Percentiles rank a stretch among this genome's conserved stretches.
Conservation (phyloP, 2,113 vertebrate genomes). For the Myotis yumanensis region DNA sequence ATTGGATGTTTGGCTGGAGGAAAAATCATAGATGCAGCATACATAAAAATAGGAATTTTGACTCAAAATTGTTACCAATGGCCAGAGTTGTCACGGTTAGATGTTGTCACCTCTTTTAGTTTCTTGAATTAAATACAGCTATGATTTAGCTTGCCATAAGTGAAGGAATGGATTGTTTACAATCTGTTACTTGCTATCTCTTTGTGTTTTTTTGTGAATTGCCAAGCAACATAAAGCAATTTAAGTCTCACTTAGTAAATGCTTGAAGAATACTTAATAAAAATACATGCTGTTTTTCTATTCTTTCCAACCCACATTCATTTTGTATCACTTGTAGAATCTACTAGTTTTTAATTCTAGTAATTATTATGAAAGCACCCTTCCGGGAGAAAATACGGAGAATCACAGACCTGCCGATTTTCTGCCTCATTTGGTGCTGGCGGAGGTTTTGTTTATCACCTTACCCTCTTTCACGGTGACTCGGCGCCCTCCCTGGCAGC, state of each 20-base stretch:
- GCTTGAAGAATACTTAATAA: slow-evolving; percentile 31
- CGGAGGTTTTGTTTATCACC: slow-evolving; percentile 56
- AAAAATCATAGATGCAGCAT: not conserved
- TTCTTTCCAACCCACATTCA: not conserved
- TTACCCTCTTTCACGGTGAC: slow-evolving; percentile 79
- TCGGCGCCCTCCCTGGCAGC: slow-evolving; percentile 63
- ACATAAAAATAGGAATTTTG: slow-evolving; percentile 13
- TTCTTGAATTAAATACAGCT: not conserved
- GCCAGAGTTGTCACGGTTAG: not conserved
- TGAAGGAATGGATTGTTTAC: not conserved
- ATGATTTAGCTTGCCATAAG: not conserved
- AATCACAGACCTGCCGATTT: slow-evolving; percentile 42
- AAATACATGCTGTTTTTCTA: not conserved
- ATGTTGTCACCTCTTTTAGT: not conserved
- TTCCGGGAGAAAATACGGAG: slow-evolving; percentile 42
- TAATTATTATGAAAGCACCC: slow-evolving; percentile 10
- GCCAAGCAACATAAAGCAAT: slow-evolving; percentile 4
- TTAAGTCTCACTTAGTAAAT: not conserved
- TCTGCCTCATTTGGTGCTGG: not conserved
- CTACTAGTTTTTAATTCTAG: slow-evolving; percentile 19
- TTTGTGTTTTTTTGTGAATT: slow-evolving; percentile 34
- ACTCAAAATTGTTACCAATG: slow-evolving; percentile 25
- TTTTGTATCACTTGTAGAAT: slow-evolving; percentile 34
- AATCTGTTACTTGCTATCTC: not conserved
- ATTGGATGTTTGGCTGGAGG: not conserved